Percentiles rank a stretch among this genome's conserved stretches.
Conservation (phyloP, 2,797 vertebrate genomes). For the Thaleichthys pacificus region DNA sequence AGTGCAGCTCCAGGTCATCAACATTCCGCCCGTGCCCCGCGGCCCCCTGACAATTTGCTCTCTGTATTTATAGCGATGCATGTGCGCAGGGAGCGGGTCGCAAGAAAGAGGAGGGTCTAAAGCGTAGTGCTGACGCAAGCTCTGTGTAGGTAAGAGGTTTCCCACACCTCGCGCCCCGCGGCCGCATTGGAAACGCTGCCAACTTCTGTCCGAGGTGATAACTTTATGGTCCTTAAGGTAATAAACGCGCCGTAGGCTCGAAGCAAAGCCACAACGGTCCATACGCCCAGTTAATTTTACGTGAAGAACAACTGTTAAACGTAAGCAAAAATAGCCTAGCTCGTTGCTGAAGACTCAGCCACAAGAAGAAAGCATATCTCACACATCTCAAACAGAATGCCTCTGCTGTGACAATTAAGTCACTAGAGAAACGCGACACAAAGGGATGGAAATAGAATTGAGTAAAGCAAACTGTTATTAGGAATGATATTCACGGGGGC, state of each 20-base stretch:
- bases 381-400: neutral
- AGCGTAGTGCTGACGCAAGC: conserved; percentile 58
- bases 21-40: conserved; percentile 43
- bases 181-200: conserved; percentile 20
- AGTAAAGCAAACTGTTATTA: neutral
- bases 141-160: conserved; percentile 42
- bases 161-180: conserved; percentile 27
- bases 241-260: conserved; percentile 49
- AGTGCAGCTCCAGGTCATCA: conserved; percentile 46
- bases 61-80: conserved; percentile 59
- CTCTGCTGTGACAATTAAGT: conserved; percentile 13
- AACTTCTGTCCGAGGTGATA: conserved; percentile 45
- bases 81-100: conserved; percentile 12
- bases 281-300: conserved; percentile 9
- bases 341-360: conserved; percentile 29
- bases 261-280: conserved; percentile 29
- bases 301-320: neutral
- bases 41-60: conserved; percentile 46
- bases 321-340: conserved; percentile 42
- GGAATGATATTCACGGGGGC: neutral
- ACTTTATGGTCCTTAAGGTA: conserved; percentile 50
- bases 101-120: conserved; percentile 19
- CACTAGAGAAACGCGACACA: conserved; percentile 23
- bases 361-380: neutral
- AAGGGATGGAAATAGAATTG: neutral